A percentile compares a stretch with the other conserved stretches of the same genome.
Conservation (phyloP, 2,113 vertebrate species). For the Alaudala cheleensis region DNA sequence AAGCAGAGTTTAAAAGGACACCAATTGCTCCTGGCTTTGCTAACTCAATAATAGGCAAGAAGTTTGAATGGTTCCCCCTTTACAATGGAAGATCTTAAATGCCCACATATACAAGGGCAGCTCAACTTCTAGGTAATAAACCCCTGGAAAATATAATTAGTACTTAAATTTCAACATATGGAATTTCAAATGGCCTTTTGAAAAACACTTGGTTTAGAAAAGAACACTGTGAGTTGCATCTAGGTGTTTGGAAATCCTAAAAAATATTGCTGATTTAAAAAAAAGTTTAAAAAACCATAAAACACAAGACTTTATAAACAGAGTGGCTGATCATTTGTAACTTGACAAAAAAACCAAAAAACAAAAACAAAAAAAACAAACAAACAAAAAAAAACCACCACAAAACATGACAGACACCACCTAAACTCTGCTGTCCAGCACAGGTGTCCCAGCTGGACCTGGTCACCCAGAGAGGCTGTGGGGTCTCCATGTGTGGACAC, state of each 20-base stretch:
- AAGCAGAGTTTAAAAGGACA: not conserved
- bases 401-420: too few relatives aligned
- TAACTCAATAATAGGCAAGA: not conserved
- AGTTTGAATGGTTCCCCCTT: not conserved
- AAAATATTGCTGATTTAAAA: not conserved
- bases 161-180: not conserved
- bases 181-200: not conserved
- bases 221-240: accelerated
- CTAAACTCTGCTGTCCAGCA: accelerated
- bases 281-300: accelerated
- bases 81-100: not conserved
- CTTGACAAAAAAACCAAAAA: accelerated
- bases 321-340: not conserved
- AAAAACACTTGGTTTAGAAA: not conserved
- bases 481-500: not conserved
- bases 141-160: not conserved
- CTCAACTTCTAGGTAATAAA: not conserved
- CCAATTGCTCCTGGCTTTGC: not conserved
- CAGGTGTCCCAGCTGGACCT: not conserved
- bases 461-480: not conserved
- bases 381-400: too few relatives aligned
- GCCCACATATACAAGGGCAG: not conserved
- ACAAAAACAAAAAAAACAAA: too few relatives aligned
- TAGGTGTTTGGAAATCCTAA: not conserved
- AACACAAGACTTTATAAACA: not conserved